phyloP scores from a whole-genome alignment of 2,113 vertebrate genomes.

The Porphyrio hochstetteri region DNA sequence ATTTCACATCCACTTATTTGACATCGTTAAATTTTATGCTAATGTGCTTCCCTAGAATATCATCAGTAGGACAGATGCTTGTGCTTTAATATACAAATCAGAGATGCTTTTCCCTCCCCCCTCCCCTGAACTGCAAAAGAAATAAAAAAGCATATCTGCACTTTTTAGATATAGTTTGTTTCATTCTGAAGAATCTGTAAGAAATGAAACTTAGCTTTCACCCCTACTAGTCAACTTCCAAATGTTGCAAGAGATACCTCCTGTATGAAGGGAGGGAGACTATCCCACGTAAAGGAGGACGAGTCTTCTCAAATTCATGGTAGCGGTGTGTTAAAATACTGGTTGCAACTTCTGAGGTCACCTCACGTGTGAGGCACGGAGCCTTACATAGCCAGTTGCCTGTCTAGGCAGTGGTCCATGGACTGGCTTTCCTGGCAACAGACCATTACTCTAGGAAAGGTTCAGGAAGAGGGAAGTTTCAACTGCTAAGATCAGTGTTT shows the following conservation, averaged over 20 bases:
- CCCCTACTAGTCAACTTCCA: slow-evolving; percentile 12
- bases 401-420: background rate
- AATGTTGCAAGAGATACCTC: slow-evolving; percentile 22
- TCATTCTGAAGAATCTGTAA: slow-evolving; percentile 56
- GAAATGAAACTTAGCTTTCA: slow-evolving; percentile 63
- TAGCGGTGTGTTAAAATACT: background rate
- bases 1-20: slow-evolving; percentile 87
- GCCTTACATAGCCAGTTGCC: background rate
- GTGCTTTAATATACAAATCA: slow-evolving; percentile 85
- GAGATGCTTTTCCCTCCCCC: slow-evolving; percentile 72
- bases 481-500: background rate
- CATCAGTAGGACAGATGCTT: slow-evolving; percentile 87
- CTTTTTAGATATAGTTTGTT: slow-evolving; percentile 72
- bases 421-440: background rate
- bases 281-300: background rate
- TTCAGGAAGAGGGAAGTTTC: background rate
- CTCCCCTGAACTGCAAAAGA: slow-evolving; percentile 65
- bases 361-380: background rate
- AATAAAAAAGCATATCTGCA: slow-evolving; percentile 70
- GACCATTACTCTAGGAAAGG: background rate
- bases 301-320: background rate
- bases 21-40: slow-evolving; percentile 88
- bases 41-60: slow-evolving; percentile 83
- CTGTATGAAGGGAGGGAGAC: background rate
- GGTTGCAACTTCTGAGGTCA: background rate